Base-by-base conservation (phyloP, 2,888 invertebrate genomes). In the Sylvicola fuscatus region DNA sequence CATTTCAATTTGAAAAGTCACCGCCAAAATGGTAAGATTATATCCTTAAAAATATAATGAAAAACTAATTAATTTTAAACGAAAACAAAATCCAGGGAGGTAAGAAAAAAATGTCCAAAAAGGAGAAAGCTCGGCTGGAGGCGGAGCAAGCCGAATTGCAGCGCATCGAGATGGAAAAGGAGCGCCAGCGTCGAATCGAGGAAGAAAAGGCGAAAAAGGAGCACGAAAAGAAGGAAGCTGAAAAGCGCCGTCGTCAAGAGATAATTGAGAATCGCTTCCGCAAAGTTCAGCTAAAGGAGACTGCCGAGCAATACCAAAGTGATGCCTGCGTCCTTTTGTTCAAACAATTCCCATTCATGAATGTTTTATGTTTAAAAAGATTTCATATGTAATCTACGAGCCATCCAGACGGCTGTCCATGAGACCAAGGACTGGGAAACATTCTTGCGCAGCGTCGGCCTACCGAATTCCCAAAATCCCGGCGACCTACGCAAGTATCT, bases 61-160 rank as follows among this genome's bases (percentile, higher is more conserved):
- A 4, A 8, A 21, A 6, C 8, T 21, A 21, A 21, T 21, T n/a
- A n/a, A 21, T 21, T 21, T 21, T 21, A 21, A 21, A 21, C 8
- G 21, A 21, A 6, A 21, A 6, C 8, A 21, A 21, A 21, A 21
- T 21, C 4, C 4, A 21, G 21, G 21, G 21, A 6, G 21, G 21
- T 4, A 61, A 59, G 42, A 60, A 61, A 47, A 62, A 62, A 43
- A 45, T 61, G 4, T 52, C 58, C 2, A 62, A 62, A 44, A 60
- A 59, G 43, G 59, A 61, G 38, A 56, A 54, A 45, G 55, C 54
- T 0, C 50, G 53, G 5, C 41, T 59, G 4, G 60, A 60, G 44
- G 56, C 56, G 14, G 59, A 60, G 41, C 55, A 54, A 40, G 57
- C 56, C 6, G 61, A 61, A 41, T 39, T 59, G 34, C 40, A 56